These are phyloP conservation scores for Rotaria magnacalcarata DNA, from an alignment of 2,888 invertebrate genomes.

Conservation along the genomic window DNA sequence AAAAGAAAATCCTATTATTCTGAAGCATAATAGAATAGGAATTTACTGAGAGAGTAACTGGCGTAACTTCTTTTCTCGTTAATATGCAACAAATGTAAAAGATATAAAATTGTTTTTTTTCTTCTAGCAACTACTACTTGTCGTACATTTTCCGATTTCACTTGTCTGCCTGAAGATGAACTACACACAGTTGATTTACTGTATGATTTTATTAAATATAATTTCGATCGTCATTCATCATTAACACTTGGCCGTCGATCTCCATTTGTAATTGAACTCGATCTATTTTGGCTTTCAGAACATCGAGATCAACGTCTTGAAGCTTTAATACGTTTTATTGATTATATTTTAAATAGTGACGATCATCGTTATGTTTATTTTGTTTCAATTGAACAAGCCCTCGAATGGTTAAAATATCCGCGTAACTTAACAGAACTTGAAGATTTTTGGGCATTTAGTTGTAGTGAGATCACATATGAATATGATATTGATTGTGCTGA, in stretches of 20 bases:
- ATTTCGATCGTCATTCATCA: constrained; percentile 17
- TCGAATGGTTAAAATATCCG: constrained; percentile 45
- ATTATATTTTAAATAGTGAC: constrained; percentile 33
- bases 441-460: constrained; percentile 22
- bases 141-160: background rate
- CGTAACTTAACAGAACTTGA: background rate
- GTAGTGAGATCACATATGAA: constrained; percentile 4
- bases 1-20: too few relatives aligned
- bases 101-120: background rate
- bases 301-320: constrained; percentile 4
- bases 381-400: constrained; percentile 42
- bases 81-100: too few relatives aligned
- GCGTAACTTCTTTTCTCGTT: too few relatives aligned
- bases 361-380: constrained; percentile 43
- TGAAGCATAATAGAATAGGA: too few relatives aligned
- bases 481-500: constrained; percentile 3
- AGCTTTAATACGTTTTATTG: constrained; percentile 41
- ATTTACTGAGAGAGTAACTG: too few relatives aligned
- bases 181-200: background rate
- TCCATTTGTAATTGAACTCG: constrained; percentile 29
- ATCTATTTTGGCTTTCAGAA: background rate
- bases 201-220: background rate
- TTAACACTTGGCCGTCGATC: background rate
- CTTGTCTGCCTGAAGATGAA: background rate
- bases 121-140: background rate